Evolutionary conservation across 2,797 vertebrate genomes (phyloP), one percentile per base, ranked within the genome.

Genomic region (Telmatherina bonti): DNA sequence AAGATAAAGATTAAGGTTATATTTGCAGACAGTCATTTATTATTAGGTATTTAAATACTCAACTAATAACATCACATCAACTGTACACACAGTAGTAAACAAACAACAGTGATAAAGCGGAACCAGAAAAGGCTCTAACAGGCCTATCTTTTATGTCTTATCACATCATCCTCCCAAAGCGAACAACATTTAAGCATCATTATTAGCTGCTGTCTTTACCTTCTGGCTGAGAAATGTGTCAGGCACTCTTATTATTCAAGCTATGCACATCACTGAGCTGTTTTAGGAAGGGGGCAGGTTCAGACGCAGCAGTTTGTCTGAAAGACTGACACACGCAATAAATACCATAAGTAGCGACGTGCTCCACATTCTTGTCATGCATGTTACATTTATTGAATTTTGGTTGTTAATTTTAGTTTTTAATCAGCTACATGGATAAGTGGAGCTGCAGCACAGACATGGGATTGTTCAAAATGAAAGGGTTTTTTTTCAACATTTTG

Each of bases 281-380:
- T 91, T 91, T 91, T 83, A 62, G 73, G 78, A 84, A 56, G 16
- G 77, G n/a, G 72, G 78, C 72, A 64, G 67, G 84, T 75, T 85
- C 74, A 81, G 74, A 85, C 88, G 83, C 87, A 83, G 85, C 10
- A 18, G 70, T 72, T 70, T 36, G 36, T 6, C 36, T 20, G 55
- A 65, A 35, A 18, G 72, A 82, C 67, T 71, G 78, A 89, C 82
- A 88, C 67, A 0, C 29, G 74, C 51, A 58, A 35, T 63, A 61
- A 82, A 84, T 8, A 24, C 86, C 70, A 54, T 70, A 54, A 29
- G 22, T 66, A 78, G 31, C 76, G 65, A 41, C 18, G 27, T 67
- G 73, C 43, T 26, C 9, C 56, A 41, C 57, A 60, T 78, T 81
- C 36, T 72, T 35, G 3, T 56, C 49, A 65, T 49, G 45, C 30